Percentiles rank a stretch among this genome's conserved stretches.
Evolutionary conservation across 2,888 invertebrate genomes (phyloP).

Genomic region (Megaustenia siamemsis): DNA sequence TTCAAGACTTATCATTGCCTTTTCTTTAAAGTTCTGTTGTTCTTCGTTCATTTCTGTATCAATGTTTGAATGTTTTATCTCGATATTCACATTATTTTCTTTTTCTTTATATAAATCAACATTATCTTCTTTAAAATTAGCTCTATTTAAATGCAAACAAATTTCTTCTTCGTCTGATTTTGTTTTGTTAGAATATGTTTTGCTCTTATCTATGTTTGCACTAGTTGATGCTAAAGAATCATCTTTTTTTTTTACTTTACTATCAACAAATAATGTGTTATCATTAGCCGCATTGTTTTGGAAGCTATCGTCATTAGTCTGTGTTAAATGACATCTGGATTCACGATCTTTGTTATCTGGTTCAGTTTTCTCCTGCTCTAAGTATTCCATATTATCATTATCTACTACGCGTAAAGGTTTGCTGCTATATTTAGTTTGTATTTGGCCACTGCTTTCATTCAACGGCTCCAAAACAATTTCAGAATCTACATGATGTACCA

Average conservation of each 20-base stretch:
- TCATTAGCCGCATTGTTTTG: neutral
- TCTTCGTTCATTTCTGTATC: neutral
- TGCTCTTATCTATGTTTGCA: neutral
- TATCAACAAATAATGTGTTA: neutral
- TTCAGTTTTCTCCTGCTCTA: neutral
- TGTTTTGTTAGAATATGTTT: neutral
- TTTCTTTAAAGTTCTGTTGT: neutral
- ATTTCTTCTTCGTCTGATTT: neutral
- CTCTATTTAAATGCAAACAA: neutral
- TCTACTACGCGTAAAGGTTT: neutral
- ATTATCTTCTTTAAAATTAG: neutral
- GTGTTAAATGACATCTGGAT: no score
- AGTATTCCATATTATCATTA: neutral
- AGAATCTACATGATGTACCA: no score
- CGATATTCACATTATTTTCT: no score
- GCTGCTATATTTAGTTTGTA: neutral
- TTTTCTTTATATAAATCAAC: no score
- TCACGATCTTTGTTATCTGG: neutral
- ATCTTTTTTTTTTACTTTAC: neutral
- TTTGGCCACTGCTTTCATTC: neutral
- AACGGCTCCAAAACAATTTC: no score
- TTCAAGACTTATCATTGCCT: neutral
- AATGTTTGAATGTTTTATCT: no score
- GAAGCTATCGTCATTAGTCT: neutral
- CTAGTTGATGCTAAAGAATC: no score